Conservation (phyloP, 2,888 invertebrate genomes). For the Drosophila prolongata region DNA sequence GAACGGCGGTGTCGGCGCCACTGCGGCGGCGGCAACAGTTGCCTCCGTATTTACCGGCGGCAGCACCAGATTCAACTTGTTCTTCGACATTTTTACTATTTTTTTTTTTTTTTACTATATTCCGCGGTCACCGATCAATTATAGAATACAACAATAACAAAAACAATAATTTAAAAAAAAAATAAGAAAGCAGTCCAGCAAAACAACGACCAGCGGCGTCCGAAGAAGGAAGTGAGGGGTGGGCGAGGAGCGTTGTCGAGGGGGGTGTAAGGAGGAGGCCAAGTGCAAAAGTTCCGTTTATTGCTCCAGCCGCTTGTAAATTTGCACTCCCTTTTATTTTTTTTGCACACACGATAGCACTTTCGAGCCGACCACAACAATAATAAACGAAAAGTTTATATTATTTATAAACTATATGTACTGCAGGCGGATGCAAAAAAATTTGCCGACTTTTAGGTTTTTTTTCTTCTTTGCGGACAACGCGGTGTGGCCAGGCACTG, state of each 20-base stretch:
- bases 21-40: constrained; percentile 86
- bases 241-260: constrained; percentile 28
- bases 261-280: constrained; percentile 16
- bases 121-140: neutral
- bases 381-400: neutral
- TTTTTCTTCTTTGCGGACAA: neutral
- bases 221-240: constrained; percentile 17
- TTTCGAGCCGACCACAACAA: neutral
- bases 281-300: constrained; percentile 18
- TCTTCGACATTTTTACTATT: constrained; percentile 90
- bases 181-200: constrained; percentile 1
- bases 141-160: constrained; percentile 8
- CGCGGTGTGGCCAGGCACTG: neutral
- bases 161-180: constrained; percentile 8
- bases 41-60: constrained; percentile 94
- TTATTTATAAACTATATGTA: neutral
- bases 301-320: neutral
- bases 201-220: constrained; percentile 35
- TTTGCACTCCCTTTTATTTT: neutral
- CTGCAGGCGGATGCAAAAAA: constrained; percentile 1
- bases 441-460: constrained; percentile 3
- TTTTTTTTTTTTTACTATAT: neutral
- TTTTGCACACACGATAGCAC: neutral
- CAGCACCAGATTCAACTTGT: constrained; percentile 95
- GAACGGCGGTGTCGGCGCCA: constrained; percentile 85